Evolutionary conservation across 2,113 vertebrate species (phyloP).

Genomic region (Carollia perspicillata): DNA sequence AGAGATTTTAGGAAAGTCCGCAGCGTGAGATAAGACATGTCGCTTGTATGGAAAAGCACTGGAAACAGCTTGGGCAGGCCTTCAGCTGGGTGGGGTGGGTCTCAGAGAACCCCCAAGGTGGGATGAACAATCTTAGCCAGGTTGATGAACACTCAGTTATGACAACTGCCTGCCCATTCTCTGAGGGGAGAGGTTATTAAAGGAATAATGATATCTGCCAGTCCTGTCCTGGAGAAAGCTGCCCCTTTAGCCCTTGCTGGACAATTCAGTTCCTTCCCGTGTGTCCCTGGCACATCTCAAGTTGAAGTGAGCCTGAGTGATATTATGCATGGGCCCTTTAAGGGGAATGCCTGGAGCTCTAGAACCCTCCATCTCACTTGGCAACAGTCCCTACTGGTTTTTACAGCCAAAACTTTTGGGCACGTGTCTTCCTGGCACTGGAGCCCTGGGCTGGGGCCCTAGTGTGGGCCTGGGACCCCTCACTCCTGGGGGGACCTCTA

Average conservation of each 20-base stretch:
- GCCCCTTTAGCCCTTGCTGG: neutral
- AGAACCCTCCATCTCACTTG: neutral
- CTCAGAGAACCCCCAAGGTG: neutral
- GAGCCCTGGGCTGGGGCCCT: neutral
- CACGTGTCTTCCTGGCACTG: neutral
- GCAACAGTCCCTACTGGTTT: neutral
- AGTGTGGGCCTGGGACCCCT: neutral
- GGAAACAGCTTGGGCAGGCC: too few relatives aligned
- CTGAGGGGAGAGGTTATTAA: neutral
- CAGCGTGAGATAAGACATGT: neutral
- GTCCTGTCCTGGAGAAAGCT: neutral
- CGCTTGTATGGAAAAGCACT: neutral
- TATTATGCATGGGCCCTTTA: neutral
- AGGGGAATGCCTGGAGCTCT: neutral
- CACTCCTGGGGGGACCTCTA: neutral
- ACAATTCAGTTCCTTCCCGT: neutral
- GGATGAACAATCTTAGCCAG: neutral
- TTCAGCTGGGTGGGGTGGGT: neutral
- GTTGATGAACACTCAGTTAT: neutral
- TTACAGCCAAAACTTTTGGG: neutral
- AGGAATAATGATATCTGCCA: neutral
- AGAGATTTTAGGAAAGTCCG: neutral
- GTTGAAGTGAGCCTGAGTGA: neutral
- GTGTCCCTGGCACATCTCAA: neutral
- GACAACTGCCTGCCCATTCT: neutral